Evolutionary conservation across 1,140 invertebrate genomes (phyloP), one percentile per base, ranked within the genome.

Genomic region (Pentalonia nigronervosa): DNA sequence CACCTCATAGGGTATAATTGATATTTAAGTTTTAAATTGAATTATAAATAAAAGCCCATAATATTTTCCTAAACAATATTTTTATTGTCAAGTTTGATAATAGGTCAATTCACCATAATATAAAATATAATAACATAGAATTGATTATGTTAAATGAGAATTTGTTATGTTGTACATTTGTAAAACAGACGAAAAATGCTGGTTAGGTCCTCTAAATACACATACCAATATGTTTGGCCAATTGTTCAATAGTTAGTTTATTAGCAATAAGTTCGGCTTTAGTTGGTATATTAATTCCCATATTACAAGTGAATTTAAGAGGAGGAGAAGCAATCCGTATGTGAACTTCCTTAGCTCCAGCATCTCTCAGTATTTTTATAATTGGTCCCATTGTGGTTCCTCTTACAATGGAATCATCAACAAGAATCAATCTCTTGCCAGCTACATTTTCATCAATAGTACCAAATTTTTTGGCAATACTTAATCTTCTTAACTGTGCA

Each of bases 231-330:
- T 98, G 96, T 94, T 97, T 96, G 0, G 98, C 98, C 93, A 99
- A 95, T 95, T 98, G 96, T 11, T 97, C 95, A 30, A 97, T 96
- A 94, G 97, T 97, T 94, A 99, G 95, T 95, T 97, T 97, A 95
- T 99, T 99, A 36, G 98, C 99, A 94, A 99, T 98, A 20, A 99
- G 96, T 95, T 99, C 99, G 95, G 99, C 98, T 93, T 97, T 96
- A 0, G 99, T 99, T n/a, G 99, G 99, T 94, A 99, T 99, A 95
- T 99, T 99, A 94, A 99, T 99, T 87, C 99, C 99, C 99, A 99
- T 99, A 95, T 99, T 99, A 95, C 99, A 99, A 1, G 99, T 99
- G 96, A 98, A 98, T 94, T 97, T 97, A 34, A 99, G 96, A 7
- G 99, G 99, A 3, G 99, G 99, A 53, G 98, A 99, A n/a, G 99